A percentile compares a stretch with the other conserved stretches of the same genome.
phyloP scores from a whole-genome alignment of 2,113 vertebrate species.

The Acanthisitta chloris region DNA sequence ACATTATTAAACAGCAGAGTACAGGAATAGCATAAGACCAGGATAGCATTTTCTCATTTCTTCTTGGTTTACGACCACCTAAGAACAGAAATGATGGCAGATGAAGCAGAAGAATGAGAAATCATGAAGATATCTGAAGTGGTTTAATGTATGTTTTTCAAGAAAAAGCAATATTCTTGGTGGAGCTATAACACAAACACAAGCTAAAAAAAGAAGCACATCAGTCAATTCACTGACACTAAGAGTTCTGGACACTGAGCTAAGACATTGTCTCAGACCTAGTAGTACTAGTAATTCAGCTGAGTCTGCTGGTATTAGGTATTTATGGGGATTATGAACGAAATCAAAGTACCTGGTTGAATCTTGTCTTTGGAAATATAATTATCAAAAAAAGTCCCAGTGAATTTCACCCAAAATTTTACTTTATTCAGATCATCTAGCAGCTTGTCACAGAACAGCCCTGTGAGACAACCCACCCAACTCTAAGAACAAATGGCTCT shows the following conservation, averaged over 20 bases:
- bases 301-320: neutral
- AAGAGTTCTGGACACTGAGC: neutral
- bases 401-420: neutral
- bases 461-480: neutral
- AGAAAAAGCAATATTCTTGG: neutral
- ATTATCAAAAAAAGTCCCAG: neutral
- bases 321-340: neutral
- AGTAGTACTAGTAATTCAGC: neutral
- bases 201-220: neutral
- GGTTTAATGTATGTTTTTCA: neutral
- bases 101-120: neutral
- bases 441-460: neutral
- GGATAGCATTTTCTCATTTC: neutral
- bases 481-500: neutral
- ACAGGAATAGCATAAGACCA: neutral
- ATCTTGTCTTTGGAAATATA: neutral
- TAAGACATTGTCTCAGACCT: neutral
- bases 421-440: neutral
- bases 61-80: neutral
- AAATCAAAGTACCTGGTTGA: neutral
- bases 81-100: neutral
- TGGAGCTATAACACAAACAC: neutral
- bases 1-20: neutral
- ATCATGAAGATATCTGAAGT: neutral
- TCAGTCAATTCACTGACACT: neutral